Conservation (phyloP, 2,113 vertebrate species). For the Hemicordylus capensis region DNA sequence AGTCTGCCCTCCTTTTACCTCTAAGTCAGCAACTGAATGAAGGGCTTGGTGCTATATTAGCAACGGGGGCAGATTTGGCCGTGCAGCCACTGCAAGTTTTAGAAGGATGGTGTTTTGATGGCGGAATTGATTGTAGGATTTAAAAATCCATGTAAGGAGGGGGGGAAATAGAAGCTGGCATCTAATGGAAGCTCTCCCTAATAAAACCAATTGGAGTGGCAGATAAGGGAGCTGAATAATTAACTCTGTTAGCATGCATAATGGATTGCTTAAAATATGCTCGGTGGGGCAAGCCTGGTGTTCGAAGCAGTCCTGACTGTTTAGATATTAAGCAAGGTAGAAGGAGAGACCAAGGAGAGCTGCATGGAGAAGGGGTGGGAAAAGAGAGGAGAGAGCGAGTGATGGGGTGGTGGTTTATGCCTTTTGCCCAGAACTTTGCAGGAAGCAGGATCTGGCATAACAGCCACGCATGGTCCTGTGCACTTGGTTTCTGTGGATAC, state of each 20-base stretch:
- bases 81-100: not conserved
- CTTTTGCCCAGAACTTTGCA: not conserved
- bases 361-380: not conserved
- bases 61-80: not conserved
- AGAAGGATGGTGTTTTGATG: not conserved
- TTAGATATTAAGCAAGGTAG: not conserved
- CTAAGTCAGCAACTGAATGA: not conserved
- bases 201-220: not conserved
- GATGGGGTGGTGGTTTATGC: not conserved
- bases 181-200: not conserved
- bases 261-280: not conserved
- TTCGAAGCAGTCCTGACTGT: not conserved
- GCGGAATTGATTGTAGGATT: not conserved
- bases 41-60: not conserved
- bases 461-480: not conserved
- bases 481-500: not conserved
- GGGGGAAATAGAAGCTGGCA: not conserved
- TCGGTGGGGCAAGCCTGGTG: not conserved
- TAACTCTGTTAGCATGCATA: not conserved
- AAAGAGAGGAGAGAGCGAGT: not conserved
- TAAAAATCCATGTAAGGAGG: not conserved
- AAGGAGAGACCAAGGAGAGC: not conserved
- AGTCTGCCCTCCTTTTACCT: too few species aligned
- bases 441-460: not conserved
- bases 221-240: not conserved